phyloP scores from a whole-genome alignment of 2,113 vertebrate species.

The Hassar affinis region DNA sequence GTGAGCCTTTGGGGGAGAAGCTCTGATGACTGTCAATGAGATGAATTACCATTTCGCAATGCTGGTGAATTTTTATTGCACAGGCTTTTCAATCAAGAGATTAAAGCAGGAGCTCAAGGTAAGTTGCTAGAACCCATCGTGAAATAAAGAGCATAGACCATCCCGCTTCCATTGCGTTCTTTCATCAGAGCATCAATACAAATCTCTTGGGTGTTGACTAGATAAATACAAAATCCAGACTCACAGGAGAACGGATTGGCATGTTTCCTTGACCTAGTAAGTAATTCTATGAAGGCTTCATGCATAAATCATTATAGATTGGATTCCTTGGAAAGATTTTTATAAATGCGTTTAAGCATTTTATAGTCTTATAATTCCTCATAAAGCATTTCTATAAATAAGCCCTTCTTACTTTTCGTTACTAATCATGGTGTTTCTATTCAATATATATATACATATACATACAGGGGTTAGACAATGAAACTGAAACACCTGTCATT shows the following conservation, averaged over 20 bases:
- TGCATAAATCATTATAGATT: not conserved
- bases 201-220: conserved; percentile 11
- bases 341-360: too few relatives aligned
- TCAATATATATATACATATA: too few relatives aligned
- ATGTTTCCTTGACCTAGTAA: not conserved
- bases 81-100: conserved; percentile 41
- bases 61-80: conserved; percentile 50
- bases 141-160: conserved; percentile 19
- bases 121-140: not conserved
- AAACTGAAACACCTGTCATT: too few relatives aligned
- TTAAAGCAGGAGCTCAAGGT: conserved; percentile 24
- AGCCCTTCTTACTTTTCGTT: not conserved
- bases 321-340: not conserved
- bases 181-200: conserved; percentile 12
- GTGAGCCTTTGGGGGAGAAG: conserved; percentile 45
- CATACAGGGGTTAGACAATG: too few relatives aligned
- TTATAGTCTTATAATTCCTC: not conserved
- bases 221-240: not conserved
- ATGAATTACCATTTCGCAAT: conserved; percentile 46
- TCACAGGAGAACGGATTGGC: not conserved
- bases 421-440: too few relatives aligned
- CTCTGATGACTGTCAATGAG: conserved; percentile 52
- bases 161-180: conserved; percentile 16
- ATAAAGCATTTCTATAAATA: not conserved
- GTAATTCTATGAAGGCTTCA: not conserved